Conservation (phyloP, 2,797 vertebrate genomes). For the Lagorchestes hirsutus region DNA sequence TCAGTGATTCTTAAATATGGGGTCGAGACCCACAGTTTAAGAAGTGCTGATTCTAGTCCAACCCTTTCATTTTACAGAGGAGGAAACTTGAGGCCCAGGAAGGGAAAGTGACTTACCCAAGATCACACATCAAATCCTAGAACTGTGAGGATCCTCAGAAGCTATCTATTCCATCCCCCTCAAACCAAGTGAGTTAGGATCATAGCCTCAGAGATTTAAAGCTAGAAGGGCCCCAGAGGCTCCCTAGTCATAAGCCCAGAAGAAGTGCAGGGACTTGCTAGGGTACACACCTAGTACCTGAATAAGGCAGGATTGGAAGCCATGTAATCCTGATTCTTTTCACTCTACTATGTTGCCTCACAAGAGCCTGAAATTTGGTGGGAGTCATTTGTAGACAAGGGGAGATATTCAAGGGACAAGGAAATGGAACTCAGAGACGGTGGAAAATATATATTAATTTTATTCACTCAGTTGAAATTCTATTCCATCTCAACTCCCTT, state of each 20-base stretch:
- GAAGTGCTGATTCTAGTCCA: background rate
- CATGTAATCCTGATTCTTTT: background rate
- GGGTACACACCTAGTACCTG: background rate
- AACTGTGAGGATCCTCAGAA: background rate
- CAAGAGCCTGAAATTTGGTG: background rate
- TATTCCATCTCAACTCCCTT: background rate
- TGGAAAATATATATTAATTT: background rate
- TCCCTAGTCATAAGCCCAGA: background rate
- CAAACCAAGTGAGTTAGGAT: background rate
- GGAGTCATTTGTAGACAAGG: background rate
- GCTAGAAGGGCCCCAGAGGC: background rate
- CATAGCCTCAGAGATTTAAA: background rate
- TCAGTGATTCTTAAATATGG: too few relatives aligned
- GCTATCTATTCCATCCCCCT: background rate
- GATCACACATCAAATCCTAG: background rate
- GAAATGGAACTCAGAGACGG: background rate
- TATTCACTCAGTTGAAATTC: background rate
- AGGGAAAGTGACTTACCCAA: background rate
- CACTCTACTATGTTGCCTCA: background rate
- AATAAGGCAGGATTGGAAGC: background rate
- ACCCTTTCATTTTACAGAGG: background rate
- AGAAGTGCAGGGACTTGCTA: background rate
- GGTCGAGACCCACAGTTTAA: too few relatives aligned
- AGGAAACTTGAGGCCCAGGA: background rate
- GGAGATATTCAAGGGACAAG: background rate